phyloP scores from a whole-genome alignment of 1,140 invertebrate species.

The Drosophila cardini region DNA sequence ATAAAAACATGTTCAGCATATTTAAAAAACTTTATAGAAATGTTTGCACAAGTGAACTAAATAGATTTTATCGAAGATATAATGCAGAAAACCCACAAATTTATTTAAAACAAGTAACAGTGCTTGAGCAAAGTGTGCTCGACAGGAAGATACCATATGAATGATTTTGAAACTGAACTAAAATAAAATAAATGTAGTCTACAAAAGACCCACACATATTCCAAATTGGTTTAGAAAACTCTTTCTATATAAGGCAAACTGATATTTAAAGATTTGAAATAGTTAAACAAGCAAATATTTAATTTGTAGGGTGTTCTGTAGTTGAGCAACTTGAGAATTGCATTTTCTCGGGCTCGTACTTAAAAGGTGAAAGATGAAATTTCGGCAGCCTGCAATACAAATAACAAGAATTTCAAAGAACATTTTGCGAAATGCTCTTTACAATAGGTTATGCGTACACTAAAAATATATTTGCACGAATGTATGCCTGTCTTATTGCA shows the following conservation, averaged over 20 bases:
- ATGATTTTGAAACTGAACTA: too few species aligned
- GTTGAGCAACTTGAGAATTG: not conserved
- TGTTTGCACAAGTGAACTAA: not conserved
- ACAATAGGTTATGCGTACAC: conserved; percentile 71
- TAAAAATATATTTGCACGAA: conserved; percentile 61
- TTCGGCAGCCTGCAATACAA: conserved; percentile 49
- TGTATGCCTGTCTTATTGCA: conserved; percentile 35
- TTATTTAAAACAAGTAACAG: conserved; percentile 1
- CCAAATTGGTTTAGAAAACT: too few species aligned
- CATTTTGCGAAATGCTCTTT: conserved; percentile 60
- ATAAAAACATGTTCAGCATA: not conserved
- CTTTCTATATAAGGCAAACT: too few species aligned
- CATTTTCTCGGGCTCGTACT: conserved; percentile 21
- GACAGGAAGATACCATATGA: not conserved
- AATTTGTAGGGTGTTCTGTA: conserved; percentile 23
- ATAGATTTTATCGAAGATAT: conserved; percentile 1
- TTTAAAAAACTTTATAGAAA: not conserved
- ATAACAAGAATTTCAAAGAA: conserved; percentile 54
- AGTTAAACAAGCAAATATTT: not conserved
- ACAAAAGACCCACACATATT: too few species aligned
- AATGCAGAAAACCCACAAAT: not conserved
- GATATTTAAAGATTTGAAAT: too few species aligned
- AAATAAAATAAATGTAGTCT: too few species aligned
- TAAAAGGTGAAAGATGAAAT: conserved; percentile 58
- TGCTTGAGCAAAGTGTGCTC: not conserved